phyloP scores from a whole-genome alignment of 2,113 vertebrate genomes.

The Falcunculus frontatus region DNA sequence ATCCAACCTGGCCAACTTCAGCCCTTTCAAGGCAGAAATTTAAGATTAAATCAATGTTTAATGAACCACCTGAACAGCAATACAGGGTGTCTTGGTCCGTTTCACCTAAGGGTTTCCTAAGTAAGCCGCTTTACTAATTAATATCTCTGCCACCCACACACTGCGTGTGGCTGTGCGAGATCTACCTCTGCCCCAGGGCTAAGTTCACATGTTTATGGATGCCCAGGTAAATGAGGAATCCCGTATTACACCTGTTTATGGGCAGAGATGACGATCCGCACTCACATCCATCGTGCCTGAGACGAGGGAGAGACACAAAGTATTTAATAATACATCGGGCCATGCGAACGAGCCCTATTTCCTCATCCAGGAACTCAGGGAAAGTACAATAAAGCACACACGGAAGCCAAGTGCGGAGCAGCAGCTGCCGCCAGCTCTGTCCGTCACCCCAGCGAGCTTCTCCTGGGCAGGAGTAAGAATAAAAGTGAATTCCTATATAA shows the following conservation, averaged over 20 bases:
- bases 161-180: neutral
- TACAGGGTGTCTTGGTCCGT: neutral
- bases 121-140: neutral
- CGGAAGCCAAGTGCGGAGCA: neutral
- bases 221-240: neutral
- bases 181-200: neutral
- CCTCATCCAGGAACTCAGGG: neutral
- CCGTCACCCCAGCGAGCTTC: neutral
- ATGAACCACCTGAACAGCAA: neutral
- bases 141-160: neutral
- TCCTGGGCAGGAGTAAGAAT: neutral
- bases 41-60: neutral
- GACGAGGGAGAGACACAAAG: neutral
- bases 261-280: fast-evolving
- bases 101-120: neutral
- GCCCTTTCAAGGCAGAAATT: neutral
- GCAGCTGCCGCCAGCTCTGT: neutral
- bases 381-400: neutral
- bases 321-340: neutral
- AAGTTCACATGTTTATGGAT: neutral
- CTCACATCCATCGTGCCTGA: fast-evolving
- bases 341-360: neutral
- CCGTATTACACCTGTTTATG: neutral
- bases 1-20: neutral
- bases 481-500: neutral